phyloP scores from a whole-genome alignment of 1,140 invertebrate species.

The Lucilia cuprina region DNA sequence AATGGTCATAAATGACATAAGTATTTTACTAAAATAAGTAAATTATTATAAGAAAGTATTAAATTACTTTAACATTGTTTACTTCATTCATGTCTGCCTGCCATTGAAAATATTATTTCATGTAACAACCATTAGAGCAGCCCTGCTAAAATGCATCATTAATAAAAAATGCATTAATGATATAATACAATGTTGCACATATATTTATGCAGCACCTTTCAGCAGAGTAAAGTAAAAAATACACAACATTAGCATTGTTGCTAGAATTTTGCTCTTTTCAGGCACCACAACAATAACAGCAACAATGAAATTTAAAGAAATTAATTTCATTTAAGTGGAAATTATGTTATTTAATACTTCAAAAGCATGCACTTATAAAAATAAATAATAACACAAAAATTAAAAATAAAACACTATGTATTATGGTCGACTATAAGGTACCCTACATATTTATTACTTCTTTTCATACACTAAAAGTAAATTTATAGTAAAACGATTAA shows the following conservation, averaged over 20 bases:
- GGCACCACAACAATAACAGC: neutral
- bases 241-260: slow-evolving; percentile 4
- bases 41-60: too few relatives aligned
- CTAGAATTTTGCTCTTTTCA: neutral
- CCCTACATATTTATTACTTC: too few relatives aligned
- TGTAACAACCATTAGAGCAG: neutral
- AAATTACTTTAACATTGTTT: too few relatives aligned
- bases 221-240: neutral
- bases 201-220: neutral
- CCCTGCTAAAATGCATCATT: neutral
- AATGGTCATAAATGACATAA: too few relatives aligned
- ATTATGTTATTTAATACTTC: slow-evolving; percentile 31
- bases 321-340: slow-evolving; percentile 28
- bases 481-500: too few relatives aligned
- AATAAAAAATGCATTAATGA: neutral
- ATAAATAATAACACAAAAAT: neutral
- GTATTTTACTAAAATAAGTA: too few relatives aligned
- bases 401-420: neutral
- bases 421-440: too few relatives aligned
- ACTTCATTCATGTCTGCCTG: too few relatives aligned
- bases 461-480: too few relatives aligned
- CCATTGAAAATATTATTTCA: neutral
- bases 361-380: slow-evolving; percentile 27
- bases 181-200: neutral
- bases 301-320: neutral